phyloP scores from a whole-genome alignment of 2,888 invertebrate genomes.

The Chrysopilus asiliformis region DNA sequence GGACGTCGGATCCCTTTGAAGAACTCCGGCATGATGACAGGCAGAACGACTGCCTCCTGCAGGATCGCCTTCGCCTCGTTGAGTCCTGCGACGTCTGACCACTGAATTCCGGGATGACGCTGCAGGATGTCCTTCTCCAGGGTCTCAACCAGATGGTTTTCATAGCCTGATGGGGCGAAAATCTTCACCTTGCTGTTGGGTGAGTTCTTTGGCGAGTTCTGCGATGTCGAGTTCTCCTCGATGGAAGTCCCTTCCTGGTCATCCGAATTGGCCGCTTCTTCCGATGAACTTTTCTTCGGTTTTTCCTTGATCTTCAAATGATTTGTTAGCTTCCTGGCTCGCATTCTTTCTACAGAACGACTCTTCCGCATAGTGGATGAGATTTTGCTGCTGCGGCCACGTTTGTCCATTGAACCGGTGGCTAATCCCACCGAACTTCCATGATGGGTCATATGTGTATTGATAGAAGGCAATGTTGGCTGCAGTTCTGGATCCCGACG shows the following conservation, averaged over 20 bases:
- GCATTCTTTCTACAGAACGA: conserved; percentile 34
- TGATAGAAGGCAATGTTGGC: conserved; percentile 50
- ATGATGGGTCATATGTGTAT: conserved; percentile 25
- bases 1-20: conserved; percentile 76
- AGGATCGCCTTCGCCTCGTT: conserved; percentile 61
- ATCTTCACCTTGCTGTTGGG: conserved; percentile 32
- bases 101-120: conserved; percentile 67
- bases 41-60: conserved; percentile 78
- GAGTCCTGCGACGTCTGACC: conserved; percentile 63
- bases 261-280: conserved; percentile 37
- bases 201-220: conserved; percentile 31
- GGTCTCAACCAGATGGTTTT: conserved; percentile 63
- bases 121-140: conserved; percentile 75
- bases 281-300: conserved; percentile 34
- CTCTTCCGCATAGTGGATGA: conserved; percentile 31
- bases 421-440: conserved; percentile 30
- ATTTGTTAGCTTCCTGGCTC: conserved; percentile 31
- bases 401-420: conserved; percentile 36
- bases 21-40: conserved; percentile 77
- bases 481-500: conserved; percentile 51
- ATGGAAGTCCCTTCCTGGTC: conserved; percentile 36
- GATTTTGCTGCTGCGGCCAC: conserved; percentile 20
- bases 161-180: conserved; percentile 58
- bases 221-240: conserved; percentile 33
- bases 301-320: conserved; percentile 34